Base-by-base conservation (phyloP, 2,113 vertebrate genomes). In the Passer montanus region DNA sequence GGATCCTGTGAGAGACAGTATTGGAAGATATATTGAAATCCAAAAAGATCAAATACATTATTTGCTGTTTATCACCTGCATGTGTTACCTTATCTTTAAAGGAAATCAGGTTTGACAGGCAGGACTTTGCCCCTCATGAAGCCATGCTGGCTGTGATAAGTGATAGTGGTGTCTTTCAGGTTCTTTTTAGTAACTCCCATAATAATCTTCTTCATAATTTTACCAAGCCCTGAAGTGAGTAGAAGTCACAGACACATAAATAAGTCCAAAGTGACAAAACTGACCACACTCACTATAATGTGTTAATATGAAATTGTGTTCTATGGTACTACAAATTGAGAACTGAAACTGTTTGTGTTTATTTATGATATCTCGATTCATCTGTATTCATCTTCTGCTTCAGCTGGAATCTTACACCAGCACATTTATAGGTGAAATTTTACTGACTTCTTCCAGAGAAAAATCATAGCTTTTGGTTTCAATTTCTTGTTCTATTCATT, bases 301-400 rank as follows among this genome's bases (percentile, higher is more conserved):
- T 8, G 13, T 75, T 85, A 18, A 47, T 72, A 31, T 58, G 22
- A 90, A 94, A 76, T 73, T 93, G 56, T 85, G 15, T 91, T 41
- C 55, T 93, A 19, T 3, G n/a, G 3, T 79, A 53, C 11, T 76
- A 26, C 11, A 76, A 49, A 41, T 6, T 64, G 50, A 85, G 24
- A 80, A 47, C 30, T 59, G 59, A 90, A 90, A 69, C 15, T 35
- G 27, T 47, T 73, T 58, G 4, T 50, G 21, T 47, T 80, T 78
- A 16, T 49, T 94, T 62, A 8, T 63, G 59, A 3, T 58, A 39
- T 30, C 28, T 50, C 73, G 44, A 55, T 72, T 77, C 4, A 27
- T 56, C 22, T 70, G 20, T 67, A 28, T 63, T 89, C 5, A 41
- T 89, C 22, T 69, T 83, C 53, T 66, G 5, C 75, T 95, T 66